A percentile compares a stretch with the other conserved stretches of the same genome.
phyloP scores from a whole-genome alignment of 1,140 invertebrate genomes.

The Diachasma alloeum region DNA sequence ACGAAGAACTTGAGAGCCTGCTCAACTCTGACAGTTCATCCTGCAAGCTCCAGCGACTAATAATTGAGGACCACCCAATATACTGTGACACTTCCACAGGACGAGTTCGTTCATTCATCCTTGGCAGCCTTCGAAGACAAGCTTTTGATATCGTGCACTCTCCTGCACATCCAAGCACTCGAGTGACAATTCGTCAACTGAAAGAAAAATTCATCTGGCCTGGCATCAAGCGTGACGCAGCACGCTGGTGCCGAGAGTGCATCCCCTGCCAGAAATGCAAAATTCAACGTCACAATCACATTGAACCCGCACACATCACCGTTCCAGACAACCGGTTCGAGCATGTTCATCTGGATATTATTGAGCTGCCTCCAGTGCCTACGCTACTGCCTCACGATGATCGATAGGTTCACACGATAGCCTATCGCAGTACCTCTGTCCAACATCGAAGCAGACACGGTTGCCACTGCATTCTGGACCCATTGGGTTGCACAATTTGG shows the following conservation, averaged over 20 bases:
- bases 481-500: background rate
- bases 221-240: too few relatives aligned
- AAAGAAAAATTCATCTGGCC: too few relatives aligned
- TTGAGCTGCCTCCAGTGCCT: background rate
- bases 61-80: background rate
- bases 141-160: too few relatives aligned
- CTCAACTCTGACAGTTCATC: background rate
- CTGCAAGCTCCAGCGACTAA: background rate
- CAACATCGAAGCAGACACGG: background rate
- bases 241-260: too few relatives aligned
- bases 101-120: background rate
- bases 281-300: too few relatives aligned
- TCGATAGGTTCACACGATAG: background rate
- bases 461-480: background rate
- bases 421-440: background rate
- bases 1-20: background rate
- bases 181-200: too few relatives aligned
- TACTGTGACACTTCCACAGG: background rate
- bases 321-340: background rate
- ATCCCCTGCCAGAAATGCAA: too few relatives aligned
- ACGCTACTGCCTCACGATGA: slow-evolving; percentile 7
- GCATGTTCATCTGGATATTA: too few relatives aligned
- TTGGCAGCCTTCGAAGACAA: too few relatives aligned
- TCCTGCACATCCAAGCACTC: too few relatives aligned
- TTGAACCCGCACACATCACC: too few relatives aligned